These are phyloP conservation scores for Unio delphinus DNA, from an alignment of 2,888 invertebrate genomes.

Conservation along the genomic window DNA sequence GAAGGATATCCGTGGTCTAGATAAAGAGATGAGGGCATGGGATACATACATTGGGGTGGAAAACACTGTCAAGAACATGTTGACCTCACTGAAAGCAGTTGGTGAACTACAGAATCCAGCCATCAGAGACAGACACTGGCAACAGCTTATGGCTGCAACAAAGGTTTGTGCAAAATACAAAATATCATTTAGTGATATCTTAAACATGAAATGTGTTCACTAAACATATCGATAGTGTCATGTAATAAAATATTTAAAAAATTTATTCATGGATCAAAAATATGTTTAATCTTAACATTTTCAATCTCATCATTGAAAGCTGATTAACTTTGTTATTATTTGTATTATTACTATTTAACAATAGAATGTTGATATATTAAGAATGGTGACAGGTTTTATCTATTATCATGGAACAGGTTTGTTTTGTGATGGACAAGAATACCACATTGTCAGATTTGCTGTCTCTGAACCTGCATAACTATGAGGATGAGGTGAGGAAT, in stretches of 20 bases:
- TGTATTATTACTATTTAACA: no score
- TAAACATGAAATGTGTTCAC: no score
- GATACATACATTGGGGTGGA: constrained; percentile 90
- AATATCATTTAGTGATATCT: no score
- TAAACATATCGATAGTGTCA: background rate
- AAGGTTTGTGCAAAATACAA: constrained; percentile 75
- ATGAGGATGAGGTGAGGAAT: constrained; percentile 94
- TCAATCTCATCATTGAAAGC: no score
- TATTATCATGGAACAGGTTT: constrained; percentile 77
- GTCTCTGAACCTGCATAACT: constrained; percentile 94
- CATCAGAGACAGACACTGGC: constrained; percentile 96
- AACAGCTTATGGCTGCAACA: constrained; percentile 94
- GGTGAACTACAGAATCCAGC: constrained; percentile 96
- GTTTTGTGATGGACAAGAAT: constrained; percentile 91
- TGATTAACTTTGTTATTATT: no score
- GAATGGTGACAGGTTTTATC: no score
- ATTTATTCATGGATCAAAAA: background rate
- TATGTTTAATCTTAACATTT: background rate
- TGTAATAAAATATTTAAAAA: background rate
- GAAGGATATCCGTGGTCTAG: constrained; percentile 80
- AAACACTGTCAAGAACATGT: constrained; percentile 93
- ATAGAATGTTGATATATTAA: no score
- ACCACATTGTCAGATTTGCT: constrained; percentile 93
- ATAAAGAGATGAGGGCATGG: constrained; percentile 97
- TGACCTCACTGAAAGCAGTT: constrained; percentile 93